Percentiles rank a stretch among this genome's conserved stretches.
Evolutionary conservation across 2,797 vertebrate genomes (phyloP).

Genomic region (Helicolenus hilgendorfi): DNA sequence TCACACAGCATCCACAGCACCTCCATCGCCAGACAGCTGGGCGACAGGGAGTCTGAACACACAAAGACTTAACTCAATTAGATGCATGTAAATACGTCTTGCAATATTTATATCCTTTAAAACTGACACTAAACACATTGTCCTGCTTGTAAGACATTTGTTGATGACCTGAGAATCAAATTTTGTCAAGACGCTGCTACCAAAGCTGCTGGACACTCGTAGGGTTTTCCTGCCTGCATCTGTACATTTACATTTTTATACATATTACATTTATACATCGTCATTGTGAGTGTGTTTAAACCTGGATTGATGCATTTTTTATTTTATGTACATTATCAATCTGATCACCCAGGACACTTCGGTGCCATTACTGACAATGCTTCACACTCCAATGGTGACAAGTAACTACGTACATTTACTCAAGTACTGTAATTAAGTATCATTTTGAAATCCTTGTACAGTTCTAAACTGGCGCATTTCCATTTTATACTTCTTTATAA

Average conservation of each 20-base stretch:
- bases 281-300: neutral
- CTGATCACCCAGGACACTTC: neutral
- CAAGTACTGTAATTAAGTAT: too few species aligned
- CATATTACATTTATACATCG: neutral
- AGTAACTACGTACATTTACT: too few species aligned
- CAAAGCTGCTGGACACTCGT: neutral
- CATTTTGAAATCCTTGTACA: too few species aligned
- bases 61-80: neutral
- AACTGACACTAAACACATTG: neutral
- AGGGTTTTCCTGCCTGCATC: neutral
- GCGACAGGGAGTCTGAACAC: slow-evolving; percentile 91
- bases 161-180: neutral
- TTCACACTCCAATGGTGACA: neutral
- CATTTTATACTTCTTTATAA: too few species aligned
- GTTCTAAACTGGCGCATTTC: too few species aligned
- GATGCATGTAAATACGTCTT: neutral
- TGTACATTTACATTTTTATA: neutral
- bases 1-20: slow-evolving; percentile 94
- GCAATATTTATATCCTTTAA: neutral
- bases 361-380: neutral
- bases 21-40: slow-evolving; percentile 93
- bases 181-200: neutral
- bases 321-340: neutral
- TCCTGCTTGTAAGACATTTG: too few species aligned
- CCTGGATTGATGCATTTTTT: neutral